These are phyloP conservation scores for Xiphophorus couchianus DNA, from an alignment of 2,113 vertebrate genomes.

Conservation along the genomic window DNA sequence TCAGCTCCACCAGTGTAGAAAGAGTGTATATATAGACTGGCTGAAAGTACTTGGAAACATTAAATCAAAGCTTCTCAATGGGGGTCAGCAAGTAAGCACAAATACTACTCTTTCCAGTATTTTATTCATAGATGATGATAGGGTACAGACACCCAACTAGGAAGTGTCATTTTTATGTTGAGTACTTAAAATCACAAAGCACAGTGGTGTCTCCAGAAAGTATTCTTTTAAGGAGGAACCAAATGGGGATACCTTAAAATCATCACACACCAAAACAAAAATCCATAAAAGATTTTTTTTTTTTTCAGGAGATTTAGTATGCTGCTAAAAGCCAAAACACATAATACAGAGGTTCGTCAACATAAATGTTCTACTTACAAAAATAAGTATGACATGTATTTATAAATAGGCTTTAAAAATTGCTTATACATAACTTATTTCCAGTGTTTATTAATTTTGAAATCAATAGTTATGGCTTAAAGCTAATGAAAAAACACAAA, in stretches of 20 bases:
- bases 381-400: too few species aligned
- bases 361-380: too few species aligned
- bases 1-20: neutral
- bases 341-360: too few species aligned
- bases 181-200: neutral
- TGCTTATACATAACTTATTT: too few species aligned
- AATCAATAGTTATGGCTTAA: neutral
- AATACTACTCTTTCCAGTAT: neutral
- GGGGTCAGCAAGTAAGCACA: neutral
- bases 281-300: too few species aligned
- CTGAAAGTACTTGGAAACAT: neutral
- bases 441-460: neutral
- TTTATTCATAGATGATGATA: neutral
- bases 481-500: neutral
- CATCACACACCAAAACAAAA: neutral
- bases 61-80: neutral
- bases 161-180: neutral
- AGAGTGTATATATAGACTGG: neutral
- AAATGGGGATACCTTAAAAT: neutral
- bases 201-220: neutral
- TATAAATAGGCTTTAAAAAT: too few species aligned
- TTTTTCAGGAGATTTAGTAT: too few species aligned
- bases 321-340: too few species aligned
- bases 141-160: neutral
- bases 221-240: neutral